These are phyloP conservation scores for Hypercompe scribonia DNA, from an alignment of 2,888 invertebrate genomes.

Conservation along the genomic window DNA sequence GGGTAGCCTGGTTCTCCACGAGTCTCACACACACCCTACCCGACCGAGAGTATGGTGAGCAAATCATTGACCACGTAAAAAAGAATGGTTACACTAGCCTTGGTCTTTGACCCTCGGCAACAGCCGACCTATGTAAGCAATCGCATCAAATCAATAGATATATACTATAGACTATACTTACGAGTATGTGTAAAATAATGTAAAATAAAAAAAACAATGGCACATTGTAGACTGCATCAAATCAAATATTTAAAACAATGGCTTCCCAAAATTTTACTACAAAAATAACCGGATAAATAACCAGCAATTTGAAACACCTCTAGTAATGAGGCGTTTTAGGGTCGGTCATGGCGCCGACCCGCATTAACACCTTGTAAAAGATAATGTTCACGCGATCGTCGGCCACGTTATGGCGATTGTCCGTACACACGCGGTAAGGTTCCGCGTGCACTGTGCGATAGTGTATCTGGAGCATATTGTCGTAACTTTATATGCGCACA, in stretches of 20 bases:
- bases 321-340: conserved; percentile 49
- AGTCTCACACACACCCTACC: no score
- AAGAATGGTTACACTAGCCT: no score
- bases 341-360: conserved; percentile 49
- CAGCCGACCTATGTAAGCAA: no score
- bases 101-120: no score
- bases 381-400: conserved; percentile 46
- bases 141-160: no score
- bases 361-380: conserved; percentile 48
- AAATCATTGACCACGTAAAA: no score
- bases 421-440: conserved; percentile 34
- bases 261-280: not conserved
- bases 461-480: conserved; percentile 12
- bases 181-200: no score
- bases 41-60: no score
- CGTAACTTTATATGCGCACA: conserved; percentile 17
- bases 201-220: no score
- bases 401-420: conserved; percentile 27
- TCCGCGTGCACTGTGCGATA: conserved; percentile 18
- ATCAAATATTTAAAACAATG: not conserved
- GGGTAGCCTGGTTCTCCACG: no score
- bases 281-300: not conserved
- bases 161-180: no score
- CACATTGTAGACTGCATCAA: no score
- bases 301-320: not conserved